Conservation (phyloP, 2,797 vertebrate genomes). For the Enteromius anoplus region DNA sequence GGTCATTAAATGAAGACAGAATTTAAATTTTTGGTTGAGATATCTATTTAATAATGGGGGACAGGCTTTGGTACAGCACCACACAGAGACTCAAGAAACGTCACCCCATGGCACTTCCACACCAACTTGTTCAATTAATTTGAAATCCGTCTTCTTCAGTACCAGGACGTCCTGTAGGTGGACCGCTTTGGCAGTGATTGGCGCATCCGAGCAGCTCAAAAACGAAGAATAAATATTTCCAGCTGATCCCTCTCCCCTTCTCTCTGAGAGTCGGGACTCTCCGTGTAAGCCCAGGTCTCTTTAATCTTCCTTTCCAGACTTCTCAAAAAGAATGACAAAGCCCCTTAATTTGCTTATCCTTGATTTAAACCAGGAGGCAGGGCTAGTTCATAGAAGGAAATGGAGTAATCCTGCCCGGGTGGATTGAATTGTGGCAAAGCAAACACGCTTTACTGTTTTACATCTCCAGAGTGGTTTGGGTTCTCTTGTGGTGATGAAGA, state of each 20-base stretch:
- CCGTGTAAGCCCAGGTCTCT: conserved; percentile 58
- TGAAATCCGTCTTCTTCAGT: conserved; percentile 19
- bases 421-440: conserved; percentile 66
- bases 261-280: conserved; percentile 47
- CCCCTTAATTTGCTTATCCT: conserved; percentile 64
- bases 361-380: conserved; percentile 67
- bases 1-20: neutral
- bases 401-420: conserved; percentile 64
- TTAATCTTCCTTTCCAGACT: conserved; percentile 62
- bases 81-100: neutral
- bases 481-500: conserved; percentile 61
- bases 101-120: neutral
- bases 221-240: conserved; percentile 59
- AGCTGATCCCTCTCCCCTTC: conserved; percentile 55
- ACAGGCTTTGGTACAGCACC: neutral
- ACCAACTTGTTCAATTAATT: conserved; percentile 34
- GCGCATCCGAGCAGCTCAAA: conserved; percentile 49
- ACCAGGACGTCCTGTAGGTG: conserved; percentile 33
- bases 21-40: neutral
- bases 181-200: conserved; percentile 28
- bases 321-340: conserved; percentile 65
- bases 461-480: conserved; percentile 58
- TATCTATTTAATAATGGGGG: neutral
- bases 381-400: conserved; percentile 61
- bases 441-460: conserved; percentile 64